Conservation (phyloP, 2,113 vertebrate genomes). For the Hippocampus barbouri region DNA sequence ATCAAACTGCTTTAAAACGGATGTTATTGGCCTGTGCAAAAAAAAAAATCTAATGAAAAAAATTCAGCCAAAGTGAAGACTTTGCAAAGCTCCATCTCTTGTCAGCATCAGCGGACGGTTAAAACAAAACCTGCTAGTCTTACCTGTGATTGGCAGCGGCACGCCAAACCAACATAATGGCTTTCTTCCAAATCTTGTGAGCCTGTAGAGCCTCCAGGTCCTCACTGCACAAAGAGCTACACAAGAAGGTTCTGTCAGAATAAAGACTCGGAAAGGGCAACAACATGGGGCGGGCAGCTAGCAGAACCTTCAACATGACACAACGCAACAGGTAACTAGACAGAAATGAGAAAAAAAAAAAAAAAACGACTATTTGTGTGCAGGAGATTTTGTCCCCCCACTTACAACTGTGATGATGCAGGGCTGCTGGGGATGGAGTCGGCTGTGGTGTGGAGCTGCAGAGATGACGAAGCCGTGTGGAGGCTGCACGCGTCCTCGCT, state of each 20-base stretch:
- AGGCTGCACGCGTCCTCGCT: slow-evolving; percentile 95
- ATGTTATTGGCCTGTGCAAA: background rate
- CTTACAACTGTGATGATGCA: slow-evolving; percentile 96
- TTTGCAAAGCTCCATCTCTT: too few relatives aligned
- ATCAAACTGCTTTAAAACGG: background rate
- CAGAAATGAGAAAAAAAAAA: slow-evolving; percentile 8
- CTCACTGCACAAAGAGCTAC: slow-evolving; percentile 91
- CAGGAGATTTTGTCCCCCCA: slow-evolving; percentile 9
- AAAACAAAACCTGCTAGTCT: background rate
- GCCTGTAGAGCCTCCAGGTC: slow-evolving; percentile 95
- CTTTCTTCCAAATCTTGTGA: slow-evolving; percentile 98
- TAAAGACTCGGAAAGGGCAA: background rate
- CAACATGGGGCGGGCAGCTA: background rate
- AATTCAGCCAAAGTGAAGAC: too few relatives aligned
- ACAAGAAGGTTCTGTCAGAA: background rate
- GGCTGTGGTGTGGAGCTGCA: slow-evolving; percentile 85
- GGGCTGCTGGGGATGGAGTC: slow-evolving; percentile 97
- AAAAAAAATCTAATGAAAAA: too few relatives aligned
- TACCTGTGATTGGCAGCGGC: slow-evolving; percentile 97
- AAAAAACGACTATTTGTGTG: background rate
- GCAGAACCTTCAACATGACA: background rate
- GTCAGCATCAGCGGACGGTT: too few relatives aligned
- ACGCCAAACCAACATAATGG: slow-evolving; percentile 97
- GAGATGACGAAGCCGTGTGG: slow-evolving; percentile 81
- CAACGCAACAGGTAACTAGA: background rate